Evolutionary conservation across 1,140 invertebrate genomes (phyloP).

Genomic region (Leptopilina boulardi): DNA sequence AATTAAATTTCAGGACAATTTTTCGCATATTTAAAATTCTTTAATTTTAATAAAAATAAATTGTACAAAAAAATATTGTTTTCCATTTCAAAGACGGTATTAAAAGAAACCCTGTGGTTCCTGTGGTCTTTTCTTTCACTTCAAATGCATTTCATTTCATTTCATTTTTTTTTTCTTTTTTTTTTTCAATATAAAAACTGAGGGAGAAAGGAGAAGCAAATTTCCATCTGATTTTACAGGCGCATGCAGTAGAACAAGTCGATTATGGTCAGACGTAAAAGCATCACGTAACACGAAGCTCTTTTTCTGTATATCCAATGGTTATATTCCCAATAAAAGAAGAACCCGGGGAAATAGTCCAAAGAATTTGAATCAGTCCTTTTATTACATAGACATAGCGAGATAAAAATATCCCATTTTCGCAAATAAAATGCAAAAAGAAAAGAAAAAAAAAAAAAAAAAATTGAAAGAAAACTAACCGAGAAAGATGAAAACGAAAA

Average conservation of each 20-base stretch:
- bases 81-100: no score
- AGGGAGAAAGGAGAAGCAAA: not conserved
- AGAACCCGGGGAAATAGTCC: not conserved
- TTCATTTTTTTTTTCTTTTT: no score
- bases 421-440: not conserved
- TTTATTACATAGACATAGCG: conserved; percentile 15
- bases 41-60: no score
- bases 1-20: no score
- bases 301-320: conserved; percentile 19
- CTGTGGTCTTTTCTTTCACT: no score
- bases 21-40: no score
- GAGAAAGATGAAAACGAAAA: not conserved
- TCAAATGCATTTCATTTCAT: no score
- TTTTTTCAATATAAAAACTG: not conserved
- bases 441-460: not conserved
- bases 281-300: conserved; percentile 15
- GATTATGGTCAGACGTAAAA: conserved; percentile 23
- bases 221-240: not conserved
- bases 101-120: no score
- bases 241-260: not conserved
- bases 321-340: conserved; percentile 13
- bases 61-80: no score
- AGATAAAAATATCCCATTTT: conserved; percentile 14
- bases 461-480: no score
- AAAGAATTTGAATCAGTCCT: not conserved